Base-by-base conservation (phyloP, 2,797 vertebrate species). In the Chelon auratus region DNA sequence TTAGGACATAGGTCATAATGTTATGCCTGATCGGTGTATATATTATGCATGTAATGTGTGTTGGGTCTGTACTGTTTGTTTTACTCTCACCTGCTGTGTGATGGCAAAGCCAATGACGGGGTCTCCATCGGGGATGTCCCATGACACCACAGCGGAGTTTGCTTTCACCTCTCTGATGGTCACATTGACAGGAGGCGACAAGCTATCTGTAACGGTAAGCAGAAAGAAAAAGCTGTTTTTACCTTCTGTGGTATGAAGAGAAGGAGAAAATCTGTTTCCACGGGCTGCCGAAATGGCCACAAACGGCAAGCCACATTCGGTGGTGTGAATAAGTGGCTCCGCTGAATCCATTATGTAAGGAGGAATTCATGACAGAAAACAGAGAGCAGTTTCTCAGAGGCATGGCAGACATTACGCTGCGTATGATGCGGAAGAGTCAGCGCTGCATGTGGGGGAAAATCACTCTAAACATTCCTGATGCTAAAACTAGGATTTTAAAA, bases 81-180 rank as follows among this genome's bases (percentile, higher is more conserved):
- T 33, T 45, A 8, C 85, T 83, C 90, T 83, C 90, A 98, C 97
- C 97, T 98, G 97, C 77, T 99, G 97, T 81, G 97, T 98, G 92
- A 99, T 97, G 60, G 97, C 97, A 85, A 98, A 98, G 89, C 97
- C 97, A 30, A 98, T 99, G 94, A 97, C 95, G 30, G 95, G 94
- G 80, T 98, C 97, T 10, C 96, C 96, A 72, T 98, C 97, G 15
- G 96, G 95, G 76, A 97, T 97, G 74, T 98, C 97, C 97, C 97
- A 99, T 89, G 96, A 97, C 92, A 99, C 97, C 79, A 98, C 94
- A 0, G 95, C 97, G 8, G 95, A 97, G 92, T 96, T 97, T 75
- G 95, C 96, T 89, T 97, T 97, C 89, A 98, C 94, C 58, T 95
- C 95, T 86, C 91, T 96, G 91, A 99, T 94, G 2, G 97, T 97